These are phyloP conservation scores for Nasonia giraulti DNA, from an alignment of 1,140 invertebrate species.

Conservation along the genomic window DNA sequence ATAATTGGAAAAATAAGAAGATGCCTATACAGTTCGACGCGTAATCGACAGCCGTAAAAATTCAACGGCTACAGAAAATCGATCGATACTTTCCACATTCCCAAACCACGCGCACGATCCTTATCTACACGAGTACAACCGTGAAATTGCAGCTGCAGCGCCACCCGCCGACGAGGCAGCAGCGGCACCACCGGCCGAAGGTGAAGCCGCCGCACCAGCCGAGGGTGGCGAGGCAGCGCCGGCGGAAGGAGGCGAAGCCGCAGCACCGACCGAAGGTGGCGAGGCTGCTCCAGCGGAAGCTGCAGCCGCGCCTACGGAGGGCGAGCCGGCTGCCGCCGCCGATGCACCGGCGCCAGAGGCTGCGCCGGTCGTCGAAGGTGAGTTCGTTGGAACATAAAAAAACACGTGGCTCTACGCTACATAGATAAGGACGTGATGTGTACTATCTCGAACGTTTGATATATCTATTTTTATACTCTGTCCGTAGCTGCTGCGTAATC, in stretches of 20 bases:
- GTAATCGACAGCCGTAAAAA: no score
- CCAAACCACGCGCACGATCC: background rate
- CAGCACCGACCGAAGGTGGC: conserved; percentile 58
- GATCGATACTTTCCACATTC: no score
- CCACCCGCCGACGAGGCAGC: conserved; percentile 67
- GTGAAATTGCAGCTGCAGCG: conserved; percentile 65
- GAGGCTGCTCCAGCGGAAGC: conserved; percentile 62
- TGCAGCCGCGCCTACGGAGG: conserved; percentile 53
- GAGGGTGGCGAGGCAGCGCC: conserved; percentile 56
- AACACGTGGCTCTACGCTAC: no score
- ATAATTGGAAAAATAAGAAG: no score
- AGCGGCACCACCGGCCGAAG: conserved; percentile 68
- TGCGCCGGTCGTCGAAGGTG: conserved; percentile 60
- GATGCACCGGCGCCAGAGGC: conserved; percentile 58
- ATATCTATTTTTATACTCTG: background rate
- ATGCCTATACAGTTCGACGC: no score
- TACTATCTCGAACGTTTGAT: background rate
- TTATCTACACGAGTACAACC: background rate
- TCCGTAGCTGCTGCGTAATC: background rate
- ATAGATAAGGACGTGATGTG: no score
- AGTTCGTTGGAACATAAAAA: background rate
- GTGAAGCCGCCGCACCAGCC: conserved; percentile 52
- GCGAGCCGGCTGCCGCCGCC: conserved; percentile 59
- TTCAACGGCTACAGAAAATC: no score
- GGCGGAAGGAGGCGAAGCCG: conserved; percentile 58